phyloP scores from a whole-genome alignment of 2,888 invertebrate genomes.

The Eupithecia exiguata region DNA sequence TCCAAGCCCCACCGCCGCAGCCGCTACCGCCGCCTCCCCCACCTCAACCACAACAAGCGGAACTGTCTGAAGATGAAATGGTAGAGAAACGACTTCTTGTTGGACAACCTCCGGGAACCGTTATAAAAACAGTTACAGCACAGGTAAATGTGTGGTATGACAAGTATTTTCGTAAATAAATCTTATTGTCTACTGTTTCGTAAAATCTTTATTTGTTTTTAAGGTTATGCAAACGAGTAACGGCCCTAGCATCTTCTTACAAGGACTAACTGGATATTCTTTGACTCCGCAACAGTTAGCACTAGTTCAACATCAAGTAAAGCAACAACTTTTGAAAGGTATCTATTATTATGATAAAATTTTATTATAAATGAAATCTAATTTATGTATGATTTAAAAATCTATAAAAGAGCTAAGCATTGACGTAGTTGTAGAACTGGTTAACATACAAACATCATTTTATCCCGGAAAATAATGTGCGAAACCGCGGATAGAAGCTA shows the following conservation, averaged over 20 bases:
- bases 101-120: conserved; percentile 93
- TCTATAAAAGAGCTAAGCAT: not conserved
- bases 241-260: conserved; percentile 93
- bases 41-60: conserved; percentile 45
- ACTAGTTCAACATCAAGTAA: conserved; percentile 94
- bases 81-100: conserved; percentile 89
- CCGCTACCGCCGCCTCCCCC: conserved; percentile 27
- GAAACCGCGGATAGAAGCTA: no score
- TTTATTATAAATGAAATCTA: not conserved
- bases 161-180: not conserved
- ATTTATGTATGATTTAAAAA: not conserved
- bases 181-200: not conserved
- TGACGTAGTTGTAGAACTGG: not conserved
- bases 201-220: conserved; percentile 24
- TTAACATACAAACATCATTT: not conserved
- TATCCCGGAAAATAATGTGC: no score
- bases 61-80: conserved; percentile 77
- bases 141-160: conserved; percentile 69
- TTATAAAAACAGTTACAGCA: conserved; percentile 94
- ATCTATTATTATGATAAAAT: conserved; percentile 39
- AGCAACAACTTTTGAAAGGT: conserved; percentile 94
- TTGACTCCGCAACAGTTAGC: conserved; percentile 92
- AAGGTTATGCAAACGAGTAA: conserved; percentile 91
- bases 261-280: conserved; percentile 92
- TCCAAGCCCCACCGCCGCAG: conserved; percentile 34